Base-by-base conservation (phyloP, 2,113 vertebrate genomes). In the Antechinus stuartii region DNA sequence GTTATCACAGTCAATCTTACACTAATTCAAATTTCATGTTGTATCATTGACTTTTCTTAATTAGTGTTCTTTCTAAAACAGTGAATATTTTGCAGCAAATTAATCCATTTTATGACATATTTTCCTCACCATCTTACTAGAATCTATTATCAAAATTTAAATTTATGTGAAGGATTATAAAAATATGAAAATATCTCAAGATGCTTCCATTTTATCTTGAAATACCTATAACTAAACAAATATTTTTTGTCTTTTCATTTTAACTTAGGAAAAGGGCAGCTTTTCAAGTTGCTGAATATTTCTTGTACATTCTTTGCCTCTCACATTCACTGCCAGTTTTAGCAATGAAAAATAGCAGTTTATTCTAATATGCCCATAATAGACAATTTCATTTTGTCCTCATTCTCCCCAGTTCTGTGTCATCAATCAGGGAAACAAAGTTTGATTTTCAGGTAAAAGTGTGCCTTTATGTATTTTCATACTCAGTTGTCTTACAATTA, bases 61-160 rank as follows among this genome's bases (percentile, higher is more conserved):
- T 95, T 91, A 93, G 84, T 49, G 92, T 95, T 96, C 52, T 93
- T 98, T 95, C 57, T 12, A 96, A 61, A 22, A 89, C 52, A 90
- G 92, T 96, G 42, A 95, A 91, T 95, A 92, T 90, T 49, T 90
- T 68, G 11, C 30, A 35, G 12, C 61, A 30, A 68, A 68, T 35
- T 93, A 91, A 93, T 46, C 90, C 9, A 90, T 56, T 53, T 26
- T 12, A 30, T 95, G 93, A 0, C 9, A n/a, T 91, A 94, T 95
- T 14, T 90, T 94, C 56, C 46, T 6, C 57, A 54, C 91, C 90
- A 94, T 95, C 90, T 91, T 11, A 91, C 27, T 53, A 50, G 1
- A 22, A 76, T 90, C 27, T 94, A 61, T 10, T 68, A 47, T 24
- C 53, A n/a, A 89, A 92, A 93, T 42, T 90, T 90, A 84, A 93